Percentiles rank a stretch among this genome's conserved stretches.
Conservation (phyloP, 2,797 vertebrate genomes). For the Anableps anableps region DNA sequence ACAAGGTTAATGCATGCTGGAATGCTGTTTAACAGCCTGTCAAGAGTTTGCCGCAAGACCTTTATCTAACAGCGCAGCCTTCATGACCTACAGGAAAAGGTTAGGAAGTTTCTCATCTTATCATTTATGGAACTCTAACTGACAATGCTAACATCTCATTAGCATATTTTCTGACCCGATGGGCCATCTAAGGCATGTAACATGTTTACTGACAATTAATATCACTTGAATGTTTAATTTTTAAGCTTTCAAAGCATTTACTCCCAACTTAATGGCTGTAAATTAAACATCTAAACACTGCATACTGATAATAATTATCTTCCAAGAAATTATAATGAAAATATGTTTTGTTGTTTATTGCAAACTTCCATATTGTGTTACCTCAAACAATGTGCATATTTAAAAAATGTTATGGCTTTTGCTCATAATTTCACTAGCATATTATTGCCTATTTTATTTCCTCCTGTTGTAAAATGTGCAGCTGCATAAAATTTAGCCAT, state of each 20-base stretch:
- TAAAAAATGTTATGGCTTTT: neutral
- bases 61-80: constrained; percentile 28
- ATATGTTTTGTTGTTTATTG: neutral
- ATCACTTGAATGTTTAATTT: neutral
- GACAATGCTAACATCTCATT: neutral
- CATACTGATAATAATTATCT: no score
- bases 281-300: neutral
- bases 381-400: neutral
- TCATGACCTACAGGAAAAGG: constrained; percentile 30
- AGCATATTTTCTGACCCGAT: neutral
- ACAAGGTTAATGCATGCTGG: constrained; percentile 55
- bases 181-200: neutral
- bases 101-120: constrained; percentile 10
- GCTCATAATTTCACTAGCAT: neutral
- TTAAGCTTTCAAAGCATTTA: neutral
- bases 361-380: neutral
- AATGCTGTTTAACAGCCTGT: constrained; percentile 73
- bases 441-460: neutral
- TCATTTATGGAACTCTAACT: neutral
- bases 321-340: constrained; percentile 1
- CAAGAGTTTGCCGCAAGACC: constrained; percentile 38
- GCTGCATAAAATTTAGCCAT: neutral
- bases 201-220: neutral
- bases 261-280: neutral
- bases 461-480: neutral